These are phyloP conservation scores for Ianthella basta DNA, from an alignment of 37 sponge, comb jelly and placozoan species.

Conservation along the genomic window DNA sequence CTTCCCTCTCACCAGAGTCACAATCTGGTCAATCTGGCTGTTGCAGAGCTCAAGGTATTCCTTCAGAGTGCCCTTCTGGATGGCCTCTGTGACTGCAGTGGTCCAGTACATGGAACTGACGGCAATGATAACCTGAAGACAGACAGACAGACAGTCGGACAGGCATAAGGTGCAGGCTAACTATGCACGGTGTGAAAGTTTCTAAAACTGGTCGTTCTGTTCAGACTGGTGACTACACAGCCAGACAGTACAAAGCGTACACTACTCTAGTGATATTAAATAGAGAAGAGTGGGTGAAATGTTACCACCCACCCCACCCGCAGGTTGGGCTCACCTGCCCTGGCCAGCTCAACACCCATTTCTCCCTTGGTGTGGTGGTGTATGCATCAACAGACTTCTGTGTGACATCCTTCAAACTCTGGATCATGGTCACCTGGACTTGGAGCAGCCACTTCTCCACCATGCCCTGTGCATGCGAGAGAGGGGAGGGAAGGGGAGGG, in stretches of 20 bases:
- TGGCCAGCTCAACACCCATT: conserved; percentile 98
- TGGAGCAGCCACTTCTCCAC: conserved; percentile 99
- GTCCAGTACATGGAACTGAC: conserved; percentile 96
- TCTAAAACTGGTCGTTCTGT: too few relatives aligned
- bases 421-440: conserved; percentile 90
- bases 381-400: conserved; percentile 82
- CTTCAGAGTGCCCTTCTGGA: conserved; percentile 70
- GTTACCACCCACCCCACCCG: not conserved
- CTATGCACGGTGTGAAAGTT: too few relatives aligned
- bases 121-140: conserved; percentile 75
- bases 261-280: too few relatives aligned
- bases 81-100: conserved; percentile 81
- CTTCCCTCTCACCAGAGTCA: conserved; percentile 94
- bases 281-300: too few relatives aligned
- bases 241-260: too few relatives aligned
- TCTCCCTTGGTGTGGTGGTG: conserved; percentile 53
- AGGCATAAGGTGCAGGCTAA: not conserved
- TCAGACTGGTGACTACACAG: too few relatives aligned
- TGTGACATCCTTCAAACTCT: conserved; percentile 85
- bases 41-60: conserved; percentile 88
- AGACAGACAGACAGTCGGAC: not conserved
- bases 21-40: conserved; percentile 91
- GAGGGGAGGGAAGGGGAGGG: not conserved
- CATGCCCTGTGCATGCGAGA: conserved; percentile 79
- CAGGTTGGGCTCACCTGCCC: conserved; percentile 79